These are phyloP conservation scores for Manis javanica DNA, from an alignment of 2,797 vertebrate species.

Conservation along the genomic window DNA sequence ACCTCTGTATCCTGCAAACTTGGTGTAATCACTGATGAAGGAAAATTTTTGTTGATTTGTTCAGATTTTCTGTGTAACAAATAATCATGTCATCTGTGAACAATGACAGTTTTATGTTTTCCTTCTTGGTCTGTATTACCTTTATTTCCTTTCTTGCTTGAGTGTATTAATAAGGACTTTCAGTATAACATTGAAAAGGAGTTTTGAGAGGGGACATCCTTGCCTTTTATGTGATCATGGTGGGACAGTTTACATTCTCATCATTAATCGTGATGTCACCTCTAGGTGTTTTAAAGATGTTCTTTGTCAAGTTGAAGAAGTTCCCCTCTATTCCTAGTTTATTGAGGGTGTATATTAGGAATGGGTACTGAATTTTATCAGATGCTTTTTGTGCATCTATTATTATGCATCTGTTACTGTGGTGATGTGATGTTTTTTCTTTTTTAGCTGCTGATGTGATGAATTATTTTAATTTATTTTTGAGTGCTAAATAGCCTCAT, in stretches of 20 bases:
- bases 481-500: not conserved
- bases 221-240: not conserved
- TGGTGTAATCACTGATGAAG: not conserved
- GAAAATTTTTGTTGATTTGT: not conserved
- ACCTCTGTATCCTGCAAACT: not conserved
- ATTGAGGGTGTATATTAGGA: not conserved
- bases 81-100: not conserved
- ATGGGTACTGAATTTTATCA: not conserved
- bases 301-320: not conserved
- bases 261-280: not conserved
- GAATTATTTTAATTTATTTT: not conserved
- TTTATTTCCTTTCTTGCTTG: not conserved
- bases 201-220: not conserved
- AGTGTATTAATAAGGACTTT: not conserved
- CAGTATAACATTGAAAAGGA: not conserved
- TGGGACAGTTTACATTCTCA: not conserved
- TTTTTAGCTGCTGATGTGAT: not conserved
- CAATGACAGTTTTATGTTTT: not conserved
- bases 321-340: not conserved
- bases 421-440: not conserved
- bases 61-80: not conserved
- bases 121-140: not conserved
- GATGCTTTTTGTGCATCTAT: not conserved
- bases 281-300: not conserved
- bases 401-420: not conserved